Evolutionary conservation across 2,888 invertebrate genomes (phyloP).

Genomic region (Heliconius charithonia): DNA sequence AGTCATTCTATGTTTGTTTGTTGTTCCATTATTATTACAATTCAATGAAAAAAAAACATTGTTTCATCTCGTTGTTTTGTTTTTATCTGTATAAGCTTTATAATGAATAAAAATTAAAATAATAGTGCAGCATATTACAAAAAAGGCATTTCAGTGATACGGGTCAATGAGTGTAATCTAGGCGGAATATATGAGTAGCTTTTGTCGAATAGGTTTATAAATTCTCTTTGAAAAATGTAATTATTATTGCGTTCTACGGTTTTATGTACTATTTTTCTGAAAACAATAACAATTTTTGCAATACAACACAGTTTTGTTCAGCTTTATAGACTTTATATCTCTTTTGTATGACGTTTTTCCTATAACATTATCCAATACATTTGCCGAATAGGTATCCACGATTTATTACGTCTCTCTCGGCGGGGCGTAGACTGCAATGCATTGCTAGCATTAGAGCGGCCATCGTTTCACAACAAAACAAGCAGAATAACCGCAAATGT

Average conservation of each 20-base stretch:
- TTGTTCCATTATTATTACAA: background rate
- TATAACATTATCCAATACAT: slow-evolving; percentile 42
- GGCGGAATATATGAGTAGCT: background rate
- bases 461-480: slow-evolving; percentile 29
- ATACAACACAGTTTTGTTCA: slow-evolving; percentile 17
- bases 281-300: slow-evolving; percentile 16
- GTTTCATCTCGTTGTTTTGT: background rate
- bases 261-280: background rate
- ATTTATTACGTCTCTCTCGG: slow-evolving; percentile 75
- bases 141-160: background rate
- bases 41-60: background rate
- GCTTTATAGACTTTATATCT: slow-evolving; percentile 13
- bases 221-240: slow-evolving; percentile 1
- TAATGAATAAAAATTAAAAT: background rate
- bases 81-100: background rate
- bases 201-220: background rate
- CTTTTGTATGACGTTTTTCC: slow-evolving; percentile 35
- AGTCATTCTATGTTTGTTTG: background rate
- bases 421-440: slow-evolving; percentile 57
- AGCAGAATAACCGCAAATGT: slow-evolving; percentile 26
- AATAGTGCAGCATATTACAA: background rate
- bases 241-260: background rate
- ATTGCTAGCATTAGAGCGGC: slow-evolving; percentile 53
- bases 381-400: slow-evolving; percentile 56
- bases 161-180: background rate